Evolutionary conservation across 2,888 invertebrate species (phyloP).

Genomic region (Aphodius sticticus): DNA sequence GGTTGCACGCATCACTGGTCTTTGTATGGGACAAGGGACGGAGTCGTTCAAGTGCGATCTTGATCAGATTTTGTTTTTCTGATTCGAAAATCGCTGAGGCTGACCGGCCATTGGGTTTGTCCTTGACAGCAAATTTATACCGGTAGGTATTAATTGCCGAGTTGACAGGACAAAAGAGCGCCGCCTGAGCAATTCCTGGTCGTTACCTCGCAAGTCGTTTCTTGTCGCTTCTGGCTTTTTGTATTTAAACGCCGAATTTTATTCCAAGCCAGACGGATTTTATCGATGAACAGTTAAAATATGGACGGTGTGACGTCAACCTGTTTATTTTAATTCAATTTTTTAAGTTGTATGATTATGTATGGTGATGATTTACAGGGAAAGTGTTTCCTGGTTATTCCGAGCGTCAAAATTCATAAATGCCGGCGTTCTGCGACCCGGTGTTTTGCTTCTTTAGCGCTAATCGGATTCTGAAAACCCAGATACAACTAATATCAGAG

Average conservation of each 20-base stretch:
- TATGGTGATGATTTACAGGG: no score
- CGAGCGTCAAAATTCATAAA: no score
- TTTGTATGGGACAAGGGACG: not conserved
- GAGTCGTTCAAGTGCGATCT: conserved; percentile 8
- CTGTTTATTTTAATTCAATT: no score
- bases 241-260: not conserved
- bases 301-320: no score
- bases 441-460: no score
- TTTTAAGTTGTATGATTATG: no score
- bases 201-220: not conserved
- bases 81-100: conserved; percentile 16
- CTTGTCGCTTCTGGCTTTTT: not conserved
- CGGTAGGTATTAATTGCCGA: conserved; percentile 32
- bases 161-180: conserved; percentile 28
- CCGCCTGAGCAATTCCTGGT: not conserved
- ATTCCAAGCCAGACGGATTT: not conserved
- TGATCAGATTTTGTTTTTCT: conserved; percentile 24
- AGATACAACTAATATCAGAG: no score
- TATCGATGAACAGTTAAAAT: no score
- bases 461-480: no score
- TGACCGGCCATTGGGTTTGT: conserved; percentile 10
- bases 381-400: no score
- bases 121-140: conserved; percentile 24
- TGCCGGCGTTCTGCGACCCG: no score
- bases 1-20: not conserved